A percentile compares a stretch with the other conserved stretches of the same genome.
These are phyloP conservation scores for Lasioglossum morio DNA, from an alignment of 2,888 invertebrate genomes.

Conservation along the genomic window DNA sequence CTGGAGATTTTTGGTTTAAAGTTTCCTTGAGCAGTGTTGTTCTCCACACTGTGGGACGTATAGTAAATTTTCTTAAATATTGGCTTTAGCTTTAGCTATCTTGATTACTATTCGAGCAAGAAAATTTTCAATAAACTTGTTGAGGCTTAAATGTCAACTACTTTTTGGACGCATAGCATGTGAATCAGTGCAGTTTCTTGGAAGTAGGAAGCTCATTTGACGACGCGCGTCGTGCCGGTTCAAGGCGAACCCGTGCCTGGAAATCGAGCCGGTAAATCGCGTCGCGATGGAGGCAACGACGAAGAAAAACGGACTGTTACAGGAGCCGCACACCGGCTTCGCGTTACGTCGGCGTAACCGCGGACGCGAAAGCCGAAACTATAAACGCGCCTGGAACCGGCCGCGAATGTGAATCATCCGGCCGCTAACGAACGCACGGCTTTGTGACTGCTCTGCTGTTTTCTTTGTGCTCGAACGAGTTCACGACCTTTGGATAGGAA, in stretches of 20 bases:
- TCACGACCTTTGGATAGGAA: not conserved
- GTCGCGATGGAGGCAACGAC: conserved; percentile 18
- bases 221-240: conserved; percentile 25
- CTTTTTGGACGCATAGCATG: not conserved
- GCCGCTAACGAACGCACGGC: conserved; percentile 44
- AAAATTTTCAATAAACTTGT: no score
- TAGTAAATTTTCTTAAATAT: no score
- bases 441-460: not conserved
- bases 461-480: not conserved
- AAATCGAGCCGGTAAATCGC: conserved; percentile 72
- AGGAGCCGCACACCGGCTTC: conserved; percentile 43
- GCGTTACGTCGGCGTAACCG: conserved; percentile 60
- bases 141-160: no score
- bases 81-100: no score
- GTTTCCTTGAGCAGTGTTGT: no score
- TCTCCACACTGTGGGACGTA: no score
- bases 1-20: no score
- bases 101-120: no score
- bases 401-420: conserved; percentile 58
- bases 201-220: not conserved
- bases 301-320: conserved; percentile 55
- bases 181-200: not conserved
- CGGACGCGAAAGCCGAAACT: conserved; percentile 42
- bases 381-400: conserved; percentile 40
- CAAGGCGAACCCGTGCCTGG: conserved; percentile 72